Percentiles rank a stretch among this genome's conserved stretches.
phyloP scores from a whole-genome alignment of 1,140 invertebrate species.

The Brachionus plicatilis region DNA sequence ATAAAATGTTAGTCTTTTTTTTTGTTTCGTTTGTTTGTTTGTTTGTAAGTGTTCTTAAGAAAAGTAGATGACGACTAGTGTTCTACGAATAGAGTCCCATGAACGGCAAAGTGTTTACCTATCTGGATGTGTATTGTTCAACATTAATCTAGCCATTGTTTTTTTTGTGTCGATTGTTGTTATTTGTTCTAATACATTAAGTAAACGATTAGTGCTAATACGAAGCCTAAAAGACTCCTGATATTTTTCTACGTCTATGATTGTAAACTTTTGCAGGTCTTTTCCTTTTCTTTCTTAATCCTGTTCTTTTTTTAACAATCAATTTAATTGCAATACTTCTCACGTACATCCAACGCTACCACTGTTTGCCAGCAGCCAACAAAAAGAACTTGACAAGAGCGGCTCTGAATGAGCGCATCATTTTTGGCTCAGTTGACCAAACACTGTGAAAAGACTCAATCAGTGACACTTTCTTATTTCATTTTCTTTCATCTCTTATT shows the following conservation, averaged over 20 bases:
- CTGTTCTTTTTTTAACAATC: not conserved
- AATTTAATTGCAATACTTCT: not conserved
- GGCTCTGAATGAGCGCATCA: no score
- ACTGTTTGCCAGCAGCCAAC: not conserved
- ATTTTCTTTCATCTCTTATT: no score
- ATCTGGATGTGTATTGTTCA: not conserved
- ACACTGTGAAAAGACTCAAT: no score
- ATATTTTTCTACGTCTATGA: not conserved
- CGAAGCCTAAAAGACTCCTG: not conserved
- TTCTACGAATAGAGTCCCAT: not conserved
- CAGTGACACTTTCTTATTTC: no score
- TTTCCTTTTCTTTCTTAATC: not conserved
- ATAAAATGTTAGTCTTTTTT: not conserved
- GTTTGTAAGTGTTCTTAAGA: not conserved
- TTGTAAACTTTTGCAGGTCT: not conserved
- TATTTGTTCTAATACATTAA: slow-evolving; percentile 12
- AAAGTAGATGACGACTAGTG: not conserved
- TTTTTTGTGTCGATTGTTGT: not conserved
- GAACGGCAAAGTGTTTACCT: not conserved
- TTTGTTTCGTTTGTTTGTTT: not conserved
- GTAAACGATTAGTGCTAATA: slow-evolving; percentile 20
- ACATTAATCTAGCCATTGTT: slow-evolving; percentile 12
- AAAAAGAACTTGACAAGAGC: no score
- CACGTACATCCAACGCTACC: not conserved
- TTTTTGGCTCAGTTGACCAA: no score